Evolutionary conservation across 2,113 vertebrate genomes (phyloP).

Genomic region (Lipophrys pholis): DNA sequence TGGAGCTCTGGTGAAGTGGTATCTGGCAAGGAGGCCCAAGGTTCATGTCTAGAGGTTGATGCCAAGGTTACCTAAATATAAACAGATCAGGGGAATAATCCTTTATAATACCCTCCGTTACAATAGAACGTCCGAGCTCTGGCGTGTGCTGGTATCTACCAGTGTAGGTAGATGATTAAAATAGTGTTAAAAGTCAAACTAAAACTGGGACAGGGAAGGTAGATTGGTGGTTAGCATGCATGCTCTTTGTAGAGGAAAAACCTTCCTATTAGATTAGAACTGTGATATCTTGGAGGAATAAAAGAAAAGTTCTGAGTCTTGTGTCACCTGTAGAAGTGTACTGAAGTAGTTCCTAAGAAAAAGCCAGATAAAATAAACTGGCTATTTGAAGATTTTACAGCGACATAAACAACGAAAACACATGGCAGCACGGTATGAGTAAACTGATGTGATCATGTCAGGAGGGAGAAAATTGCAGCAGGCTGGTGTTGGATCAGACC

Average conservation of each 20-base stretch:
- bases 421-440: no score
- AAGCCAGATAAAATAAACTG: background rate
- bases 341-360: background rate
- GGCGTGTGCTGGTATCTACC: background rate
- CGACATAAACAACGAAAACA: background rate
- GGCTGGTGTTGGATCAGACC: constrained; percentile 6
- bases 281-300: background rate
- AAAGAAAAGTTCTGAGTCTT: no score
- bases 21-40: constrained; percentile 11
- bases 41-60: constrained; percentile 29
- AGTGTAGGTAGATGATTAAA: constrained; percentile 24
- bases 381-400: background rate
- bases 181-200: background rate
- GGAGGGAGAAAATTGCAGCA: constrained; percentile 1
- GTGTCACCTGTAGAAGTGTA: background rate
- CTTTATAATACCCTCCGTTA: constrained; percentile 44
- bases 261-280: constrained; percentile 18
- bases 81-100: constrained; percentile 61
- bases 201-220: constrained; percentile 12
- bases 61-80: constrained; percentile 70
- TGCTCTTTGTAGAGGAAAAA: constrained; percentile 22
- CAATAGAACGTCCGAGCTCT: constrained; percentile 18
- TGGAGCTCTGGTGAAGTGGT: constrained; percentile 27
- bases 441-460: background rate
- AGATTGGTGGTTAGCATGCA: constrained; percentile 7